Base-by-base conservation (phyloP, 2,113 vertebrate genomes). In the Maccullochella peelii region DNA sequence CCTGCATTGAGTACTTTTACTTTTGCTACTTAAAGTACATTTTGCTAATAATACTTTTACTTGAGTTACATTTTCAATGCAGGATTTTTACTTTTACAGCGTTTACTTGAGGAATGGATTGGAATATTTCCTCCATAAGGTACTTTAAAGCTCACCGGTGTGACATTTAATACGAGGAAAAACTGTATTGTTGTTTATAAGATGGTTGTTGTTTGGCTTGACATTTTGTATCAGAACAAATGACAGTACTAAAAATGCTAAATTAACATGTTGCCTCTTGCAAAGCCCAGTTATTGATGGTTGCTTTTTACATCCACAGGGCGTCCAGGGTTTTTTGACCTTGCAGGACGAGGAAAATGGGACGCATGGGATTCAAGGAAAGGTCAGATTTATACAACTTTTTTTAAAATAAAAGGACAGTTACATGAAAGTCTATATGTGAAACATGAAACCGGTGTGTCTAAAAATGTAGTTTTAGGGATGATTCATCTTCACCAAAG, bases 291-390 rank as follows among this genome's bases (percentile, higher is more conserved):
- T 55, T 33, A 16, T 6, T 77, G 33, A 59, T 15, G 14, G 0
- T 12, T 84, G 21, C 15, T 52, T 87, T 33, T 77, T 52, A 0
- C 21, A 6, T 91, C 81, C 79, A 27, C 93, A 99, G 98, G 93
- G 0, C 96, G 96, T 5, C 98, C 98, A 0, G 97, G 97, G 15
- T 85, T 98, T 38, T 25, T 98, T 20, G 96, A 98, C 91, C 91
- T 98, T 50, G 90, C 94, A 86, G 98, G 96, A 71, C 97, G 96
- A 91, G 94, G 93, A 38, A 99, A 99, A 87, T 99, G 98, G 98
- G 97, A 98, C 62, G 95, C 96, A 4, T 99, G 98, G 98, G 90
- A 86, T 0, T n/a, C 38, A 8, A 88, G 95, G 72, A 97, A 98
- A 97, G 98, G 98, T 98, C 71, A 73, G 77, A 40, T 6, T 50